Evolutionary conservation across 2,797 vertebrate genomes (phyloP).

Genomic region (Simalia tracyae): DNA sequence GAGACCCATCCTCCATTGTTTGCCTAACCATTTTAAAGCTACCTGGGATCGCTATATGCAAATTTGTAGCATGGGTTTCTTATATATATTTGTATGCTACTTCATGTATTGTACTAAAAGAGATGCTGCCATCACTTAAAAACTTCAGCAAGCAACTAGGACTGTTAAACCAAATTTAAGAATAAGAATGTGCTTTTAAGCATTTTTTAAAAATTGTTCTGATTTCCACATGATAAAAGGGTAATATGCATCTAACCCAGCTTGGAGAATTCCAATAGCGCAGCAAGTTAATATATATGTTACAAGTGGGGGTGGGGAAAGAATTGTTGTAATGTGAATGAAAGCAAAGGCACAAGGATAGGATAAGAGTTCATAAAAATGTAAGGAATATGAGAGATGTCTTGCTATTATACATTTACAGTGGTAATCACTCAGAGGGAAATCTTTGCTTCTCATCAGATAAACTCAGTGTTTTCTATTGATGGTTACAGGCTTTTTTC

Average conservation of each 20-base stretch:
- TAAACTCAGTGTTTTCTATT: not conserved
- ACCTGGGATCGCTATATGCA: not conserved
- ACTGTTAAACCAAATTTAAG: not conserved
- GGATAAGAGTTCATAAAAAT: not conserved
- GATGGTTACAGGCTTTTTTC: not conserved
- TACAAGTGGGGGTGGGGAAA: not conserved
- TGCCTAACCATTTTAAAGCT: not conserved
- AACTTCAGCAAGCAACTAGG: slow-evolving; percentile 11
- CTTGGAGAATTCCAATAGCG: not conserved
- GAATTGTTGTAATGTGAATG: not conserved
- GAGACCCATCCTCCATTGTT: not conserved
- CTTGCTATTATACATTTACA: not conserved
- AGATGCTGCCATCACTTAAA: slow-evolving; percentile 1
- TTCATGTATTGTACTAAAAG: not conserved
- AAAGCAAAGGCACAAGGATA: not conserved
- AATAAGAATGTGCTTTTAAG: not conserved
- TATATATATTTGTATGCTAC: not conserved
- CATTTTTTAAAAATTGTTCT: not conserved
- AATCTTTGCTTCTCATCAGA: not conserved
- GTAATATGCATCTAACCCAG: not conserved
- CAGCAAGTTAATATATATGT: not conserved
- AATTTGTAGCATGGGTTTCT: not conserved
- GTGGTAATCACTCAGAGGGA: not conserved
- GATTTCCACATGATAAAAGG: not conserved
- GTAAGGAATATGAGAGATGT: not conserved